Evolutionary conservation across 2,113 vertebrate species (phyloP), one percentile per base, ranked within the genome.

Genomic region (Montifringilla adamsi): DNA sequence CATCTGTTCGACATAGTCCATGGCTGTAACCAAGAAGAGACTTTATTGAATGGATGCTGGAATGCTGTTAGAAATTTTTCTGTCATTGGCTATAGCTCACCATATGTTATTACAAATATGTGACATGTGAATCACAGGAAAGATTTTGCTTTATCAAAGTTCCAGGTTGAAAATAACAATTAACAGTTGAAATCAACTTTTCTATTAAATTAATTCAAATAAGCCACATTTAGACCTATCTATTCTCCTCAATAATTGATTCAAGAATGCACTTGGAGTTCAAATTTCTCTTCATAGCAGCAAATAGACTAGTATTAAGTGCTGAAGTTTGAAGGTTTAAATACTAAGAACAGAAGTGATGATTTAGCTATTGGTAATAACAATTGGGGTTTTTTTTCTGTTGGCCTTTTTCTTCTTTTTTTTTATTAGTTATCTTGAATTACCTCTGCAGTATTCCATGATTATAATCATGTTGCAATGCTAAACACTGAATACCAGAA

Each of bases 61-160:
- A 83, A 80, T 23, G 43, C 10, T 82, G 16, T 72, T 87, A 47
- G 80, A 68, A 62, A 27, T 78, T 66, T 5, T 80, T 80, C 8
- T 46, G 7, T 77, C 27, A 31, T 76, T 87, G 82, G 19, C 62
- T 11, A 1, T 53, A 70, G 11, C 9, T 82, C 26, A 47, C 22
- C 22, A 27, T 59, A 47, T 37, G 26, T 44, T n/a, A 66, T 70
- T 52, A 67, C 41, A 46, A 83, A 39, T 53, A 49, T 31, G 19
- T 67, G 35, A 44, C 0, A 0, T 0, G 2, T 76, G 75, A 41
- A 60, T 30, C 56, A 73, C 17, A 26, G 37, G 46, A 31, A 94
- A 70, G 31, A 49, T 64, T 91, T 68, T 79, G 8, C 15, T 72
- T 78, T 50, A 46, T 44, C 47, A n/a, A 70, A 89, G 7, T 58